These are phyloP conservation scores for Drosophila repleta DNA, from an alignment of 1,140 invertebrate genomes.

Conservation along the genomic window DNA sequence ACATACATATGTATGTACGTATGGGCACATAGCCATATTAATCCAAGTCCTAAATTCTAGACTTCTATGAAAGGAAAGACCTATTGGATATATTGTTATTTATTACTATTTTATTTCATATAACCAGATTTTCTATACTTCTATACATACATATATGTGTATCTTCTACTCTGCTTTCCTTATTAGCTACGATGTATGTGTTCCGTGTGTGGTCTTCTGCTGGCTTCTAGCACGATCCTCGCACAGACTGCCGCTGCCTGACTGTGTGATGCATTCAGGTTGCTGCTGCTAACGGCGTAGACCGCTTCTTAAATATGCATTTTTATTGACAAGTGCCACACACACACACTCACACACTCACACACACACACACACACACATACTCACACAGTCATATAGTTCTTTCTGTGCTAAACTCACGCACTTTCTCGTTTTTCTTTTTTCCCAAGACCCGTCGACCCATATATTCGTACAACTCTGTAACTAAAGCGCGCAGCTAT, in stretches of 20 bases:
- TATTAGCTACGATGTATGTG: too few species aligned
- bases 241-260: neutral
- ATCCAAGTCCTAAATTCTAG: too few species aligned
- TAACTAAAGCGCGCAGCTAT: constrained; percentile 47
- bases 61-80: too few species aligned
- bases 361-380: neutral
- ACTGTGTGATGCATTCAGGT: constrained; percentile 37
- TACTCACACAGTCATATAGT: too few species aligned
- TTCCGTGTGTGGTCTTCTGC: constrained; percentile 12
- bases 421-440: constrained; percentile 65
- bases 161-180: too few species aligned
- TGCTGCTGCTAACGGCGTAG: constrained; percentile 53
- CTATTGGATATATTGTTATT: too few species aligned
- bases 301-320: constrained; percentile 40
- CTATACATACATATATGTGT: too few species aligned
- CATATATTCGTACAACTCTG: constrained; percentile 60
- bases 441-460: constrained; percentile 51
- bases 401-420: constrained; percentile 8
- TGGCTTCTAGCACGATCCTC: constrained; percentile 6
- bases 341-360: neutral
- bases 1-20: too few species aligned
- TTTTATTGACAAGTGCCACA: constrained; percentile 35
- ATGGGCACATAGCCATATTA: too few species aligned
- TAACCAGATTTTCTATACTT: too few species aligned
- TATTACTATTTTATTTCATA: too few species aligned